Evolutionary conservation across 2,888 invertebrate species (phyloP).

Genomic region (Andrena haemorrhoa): DNA sequence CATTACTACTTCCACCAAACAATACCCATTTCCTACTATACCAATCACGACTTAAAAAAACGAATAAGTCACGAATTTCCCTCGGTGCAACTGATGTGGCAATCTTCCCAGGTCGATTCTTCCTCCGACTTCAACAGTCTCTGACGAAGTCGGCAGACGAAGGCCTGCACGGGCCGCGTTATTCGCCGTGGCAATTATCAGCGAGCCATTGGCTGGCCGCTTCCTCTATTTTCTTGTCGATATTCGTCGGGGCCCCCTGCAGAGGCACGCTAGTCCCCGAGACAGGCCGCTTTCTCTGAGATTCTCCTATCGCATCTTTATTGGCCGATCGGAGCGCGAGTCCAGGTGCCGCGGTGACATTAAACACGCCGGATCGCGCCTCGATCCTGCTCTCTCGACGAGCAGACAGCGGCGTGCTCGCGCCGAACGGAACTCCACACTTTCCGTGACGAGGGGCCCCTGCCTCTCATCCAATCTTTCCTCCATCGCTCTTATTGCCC

Average conservation of each 20-base stretch:
- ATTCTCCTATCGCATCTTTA: slow-evolving; percentile 74
- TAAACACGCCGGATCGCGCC: slow-evolving; percentile 68
- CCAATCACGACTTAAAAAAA: too few relatives aligned
- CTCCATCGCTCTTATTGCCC: slow-evolving; percentile 57
- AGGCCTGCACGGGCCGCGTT: not conserved
- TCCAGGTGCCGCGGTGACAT: slow-evolving; percentile 70
- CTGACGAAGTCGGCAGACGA: not conserved
- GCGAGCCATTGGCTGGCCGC: slow-evolving; percentile 30
- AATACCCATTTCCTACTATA: too few relatives aligned
- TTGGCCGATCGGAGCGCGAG: slow-evolving; percentile 66
- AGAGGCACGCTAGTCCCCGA: slow-evolving; percentile 47
- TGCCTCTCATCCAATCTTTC: slow-evolving; percentile 10
- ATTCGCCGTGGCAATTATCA: not conserved
- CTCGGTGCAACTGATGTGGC: not conserved
- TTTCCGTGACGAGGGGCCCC: slow-evolving; percentile 54
- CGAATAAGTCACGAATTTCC: too few relatives aligned
- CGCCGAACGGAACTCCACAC: slow-evolving; percentile 30
- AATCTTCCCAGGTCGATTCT: not conserved
- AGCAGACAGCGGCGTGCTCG: slow-evolving; percentile 2
- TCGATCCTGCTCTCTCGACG: slow-evolving; percentile 47
- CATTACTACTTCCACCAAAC: too few relatives aligned
- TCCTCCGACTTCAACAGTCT: not conserved
- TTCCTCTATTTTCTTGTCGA: slow-evolving; percentile 67
- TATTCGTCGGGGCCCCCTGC: slow-evolving; percentile 60
- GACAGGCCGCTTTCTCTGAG: slow-evolving; percentile 75